phyloP scores from a whole-genome alignment of 1,140 invertebrate species.

The Neotoxoptera formosana region DNA sequence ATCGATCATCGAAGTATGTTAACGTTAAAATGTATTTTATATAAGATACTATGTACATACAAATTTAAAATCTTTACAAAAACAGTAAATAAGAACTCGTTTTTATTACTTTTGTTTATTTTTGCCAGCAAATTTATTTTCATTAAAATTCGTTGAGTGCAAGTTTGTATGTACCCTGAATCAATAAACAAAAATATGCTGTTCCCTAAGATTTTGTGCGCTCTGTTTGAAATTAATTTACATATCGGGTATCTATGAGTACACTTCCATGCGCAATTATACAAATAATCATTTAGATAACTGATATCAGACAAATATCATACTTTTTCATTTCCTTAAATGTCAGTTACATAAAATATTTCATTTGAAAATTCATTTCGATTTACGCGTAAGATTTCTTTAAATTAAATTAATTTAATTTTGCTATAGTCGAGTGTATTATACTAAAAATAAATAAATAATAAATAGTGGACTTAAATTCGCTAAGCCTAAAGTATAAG shows the following conservation, averaged over 20 bases:
- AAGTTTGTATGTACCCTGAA: slow-evolving; percentile 18
- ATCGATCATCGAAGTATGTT: not conserved
- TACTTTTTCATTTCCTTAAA: slow-evolving; percentile 24
- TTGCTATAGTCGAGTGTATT: not conserved
- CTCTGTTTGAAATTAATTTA: slow-evolving; percentile 6
- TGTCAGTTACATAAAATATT: slow-evolving; percentile 7
- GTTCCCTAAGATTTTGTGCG: not conserved
- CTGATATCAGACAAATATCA: not conserved
- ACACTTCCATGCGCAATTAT: slow-evolving; percentile 24
- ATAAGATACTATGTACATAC: not conserved
- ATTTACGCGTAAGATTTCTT: not conserved
- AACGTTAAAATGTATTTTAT: not conserved
- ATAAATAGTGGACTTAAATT: not conserved
- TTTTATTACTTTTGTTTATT: slow-evolving; percentile 31
- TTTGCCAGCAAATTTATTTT: not conserved
- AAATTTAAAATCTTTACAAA: not conserved
- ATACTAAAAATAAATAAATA: not conserved
- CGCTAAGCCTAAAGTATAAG: no score
- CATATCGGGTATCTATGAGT: slow-evolving; percentile 15
- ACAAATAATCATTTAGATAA: slow-evolving; percentile 29
- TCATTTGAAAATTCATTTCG: not conserved
- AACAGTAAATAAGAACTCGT: not conserved
- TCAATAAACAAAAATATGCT: slow-evolving; percentile 11
- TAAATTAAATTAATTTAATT: not conserved
- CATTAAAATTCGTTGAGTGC: not conserved